These are phyloP conservation scores for Carposina sasakii DNA, from an alignment of 1,140 invertebrate species.

Conservation along the genomic window DNA sequence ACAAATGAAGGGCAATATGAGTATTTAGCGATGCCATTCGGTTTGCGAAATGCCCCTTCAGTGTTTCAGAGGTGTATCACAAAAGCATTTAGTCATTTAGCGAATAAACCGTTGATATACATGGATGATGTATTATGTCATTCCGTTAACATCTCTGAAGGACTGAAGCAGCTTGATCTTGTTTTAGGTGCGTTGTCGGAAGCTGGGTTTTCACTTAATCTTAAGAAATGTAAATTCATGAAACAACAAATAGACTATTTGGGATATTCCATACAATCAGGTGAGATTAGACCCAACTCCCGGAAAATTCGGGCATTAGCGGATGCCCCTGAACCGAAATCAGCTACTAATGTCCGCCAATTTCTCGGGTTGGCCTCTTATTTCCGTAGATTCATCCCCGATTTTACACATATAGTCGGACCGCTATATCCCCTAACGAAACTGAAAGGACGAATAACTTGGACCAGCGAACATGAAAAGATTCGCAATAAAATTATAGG, in stretches of 20 bases:
- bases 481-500: background rate
- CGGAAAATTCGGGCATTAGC: slow-evolving; percentile 13
- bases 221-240: slow-evolving; percentile 28
- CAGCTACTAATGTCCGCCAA: background rate
- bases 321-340: background rate
- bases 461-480: background rate
- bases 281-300: slow-evolving; percentile 19
- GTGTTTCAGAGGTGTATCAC: slow-evolving; percentile 36
- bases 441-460: background rate
- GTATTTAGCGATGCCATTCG: slow-evolving; percentile 35
- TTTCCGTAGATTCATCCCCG: background rate
- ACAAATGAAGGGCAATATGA: slow-evolving; percentile 40
- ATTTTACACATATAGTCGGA: slow-evolving; percentile 2
- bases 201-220: slow-evolving; percentile 22
- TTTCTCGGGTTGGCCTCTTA: background rate
- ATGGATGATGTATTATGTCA: slow-evolving; percentile 1
- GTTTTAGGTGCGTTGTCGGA: slow-evolving; percentile 7
- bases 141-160: background rate
- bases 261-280: slow-evolving; percentile 19
- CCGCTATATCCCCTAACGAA: background rate
- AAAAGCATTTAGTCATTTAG: slow-evolving; percentile 8
- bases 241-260: slow-evolving; percentile 21
- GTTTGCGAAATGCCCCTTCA: slow-evolving; percentile 29
- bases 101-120: slow-evolving; percentile 1
- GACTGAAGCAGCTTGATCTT: background rate